Conservation (phyloP, 2,113 vertebrate genomes). For the Hylia prasina region DNA sequence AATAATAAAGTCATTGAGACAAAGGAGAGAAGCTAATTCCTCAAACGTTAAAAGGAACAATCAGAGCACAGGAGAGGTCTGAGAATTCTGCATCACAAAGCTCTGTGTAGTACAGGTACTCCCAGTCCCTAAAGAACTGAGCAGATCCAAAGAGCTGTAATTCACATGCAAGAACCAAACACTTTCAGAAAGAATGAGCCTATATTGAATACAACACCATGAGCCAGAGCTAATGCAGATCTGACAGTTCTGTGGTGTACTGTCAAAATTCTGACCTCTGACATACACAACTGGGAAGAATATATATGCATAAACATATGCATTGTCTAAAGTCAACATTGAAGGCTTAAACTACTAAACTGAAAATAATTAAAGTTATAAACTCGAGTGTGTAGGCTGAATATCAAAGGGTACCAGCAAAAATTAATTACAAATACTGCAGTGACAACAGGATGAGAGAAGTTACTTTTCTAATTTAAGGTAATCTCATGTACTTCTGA, state of each 20-base stretch:
- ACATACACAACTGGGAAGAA: background rate
- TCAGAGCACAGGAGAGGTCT: background rate
- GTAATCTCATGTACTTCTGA: background rate
- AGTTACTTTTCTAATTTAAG: background rate
- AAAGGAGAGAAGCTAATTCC: background rate
- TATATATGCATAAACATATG: background rate
- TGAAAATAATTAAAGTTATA: background rate
- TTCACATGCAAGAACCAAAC: background rate
- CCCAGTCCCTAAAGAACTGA: background rate
- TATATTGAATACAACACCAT: accelerated
- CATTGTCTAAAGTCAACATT: background rate
- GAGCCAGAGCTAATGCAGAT: background rate
- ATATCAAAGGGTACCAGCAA: background rate
- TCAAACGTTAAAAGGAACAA: background rate
- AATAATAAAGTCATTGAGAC: background rate
- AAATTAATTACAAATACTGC: background rate
- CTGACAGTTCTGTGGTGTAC: background rate
- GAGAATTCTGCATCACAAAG: background rate
- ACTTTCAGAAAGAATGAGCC: background rate
- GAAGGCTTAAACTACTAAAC: background rate
- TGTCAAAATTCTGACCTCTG: background rate
- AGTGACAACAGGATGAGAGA: background rate
- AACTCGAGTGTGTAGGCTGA: background rate
- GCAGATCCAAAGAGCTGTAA: background rate
- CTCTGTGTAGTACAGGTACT: no score